A percentile compares a stretch with the other conserved stretches of the same genome.
Conservation (phyloP, 2,888 invertebrate species). For the Netelia virgata region DNA sequence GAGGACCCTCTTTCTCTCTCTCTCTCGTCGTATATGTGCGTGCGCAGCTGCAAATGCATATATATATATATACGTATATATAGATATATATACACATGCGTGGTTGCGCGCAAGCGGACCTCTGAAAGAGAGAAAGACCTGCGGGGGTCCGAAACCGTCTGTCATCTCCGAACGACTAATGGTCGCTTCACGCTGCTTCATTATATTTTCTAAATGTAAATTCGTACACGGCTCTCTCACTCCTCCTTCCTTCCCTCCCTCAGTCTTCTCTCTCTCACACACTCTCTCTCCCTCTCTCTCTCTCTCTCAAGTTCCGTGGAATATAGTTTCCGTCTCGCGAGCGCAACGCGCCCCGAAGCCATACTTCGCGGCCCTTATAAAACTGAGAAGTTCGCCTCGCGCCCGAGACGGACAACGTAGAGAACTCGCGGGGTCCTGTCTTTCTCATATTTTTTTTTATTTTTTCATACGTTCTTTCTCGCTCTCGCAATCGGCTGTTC, state of each 20-base stretch:
- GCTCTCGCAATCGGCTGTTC: constrained; percentile 8
- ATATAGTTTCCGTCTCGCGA: constrained; percentile 49
- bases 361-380: constrained; percentile 78
- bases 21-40: constrained; percentile 18
- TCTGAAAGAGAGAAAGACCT: constrained; percentile 78
- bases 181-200: constrained; percentile 85
- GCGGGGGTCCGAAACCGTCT: constrained; percentile 85
- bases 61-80: background rate
- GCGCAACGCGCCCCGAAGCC: constrained; percentile 73
- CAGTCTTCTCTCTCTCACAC: constrained; percentile 58
- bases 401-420: constrained; percentile 38
- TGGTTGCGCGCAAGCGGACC: constrained; percentile 48
- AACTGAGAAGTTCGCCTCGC: constrained; percentile 75
- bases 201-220: constrained; percentile 85
- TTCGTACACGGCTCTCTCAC: constrained; percentile 80
- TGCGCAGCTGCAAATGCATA: constrained; percentile 61
- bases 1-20: constrained; percentile 46
- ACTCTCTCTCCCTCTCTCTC: constrained; percentile 65
- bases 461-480: constrained; percentile 56
- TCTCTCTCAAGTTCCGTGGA: constrained; percentile 51
- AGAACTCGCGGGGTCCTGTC: constrained; percentile 58
- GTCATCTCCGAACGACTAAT: constrained; percentile 85
- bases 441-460: constrained; percentile 2
- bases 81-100: constrained; percentile 20
- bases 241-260: background rate